Conservation (phyloP, 2,888 invertebrate species). For the Dasysyrphus tricinctus region DNA sequence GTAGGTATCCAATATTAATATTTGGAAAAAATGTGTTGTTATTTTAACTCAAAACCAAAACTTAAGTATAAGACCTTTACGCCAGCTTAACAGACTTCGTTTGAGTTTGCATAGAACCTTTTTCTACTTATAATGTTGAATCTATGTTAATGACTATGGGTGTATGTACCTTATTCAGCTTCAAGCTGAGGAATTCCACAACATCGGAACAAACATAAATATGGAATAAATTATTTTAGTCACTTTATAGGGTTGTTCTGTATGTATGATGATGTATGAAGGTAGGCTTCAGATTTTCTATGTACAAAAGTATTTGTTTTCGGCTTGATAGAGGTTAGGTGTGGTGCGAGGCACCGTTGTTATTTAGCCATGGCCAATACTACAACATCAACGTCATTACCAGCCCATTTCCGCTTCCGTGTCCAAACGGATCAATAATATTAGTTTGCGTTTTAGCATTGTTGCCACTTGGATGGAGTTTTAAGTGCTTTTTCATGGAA, state of each 20-base stretch:
- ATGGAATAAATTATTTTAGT: conserved; percentile 38
- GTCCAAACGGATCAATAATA: conserved; percentile 39
- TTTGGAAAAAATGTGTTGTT: too few species aligned
- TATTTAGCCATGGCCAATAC: conserved; percentile 11
- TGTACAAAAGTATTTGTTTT: conserved; percentile 21
- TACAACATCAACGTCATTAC: neutral
- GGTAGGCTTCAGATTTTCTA: neutral
- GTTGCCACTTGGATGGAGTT: conserved; percentile 31
- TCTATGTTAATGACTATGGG: neutral
- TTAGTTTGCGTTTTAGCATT: conserved; percentile 42
- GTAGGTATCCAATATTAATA: too few species aligned
- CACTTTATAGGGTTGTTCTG: neutral
- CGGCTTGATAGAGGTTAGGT: conserved; percentile 14
- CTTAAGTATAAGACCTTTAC: too few species aligned
- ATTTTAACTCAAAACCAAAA: too few species aligned
- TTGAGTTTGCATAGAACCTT: too few species aligned
- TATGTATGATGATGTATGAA: neutral
- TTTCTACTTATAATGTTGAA: neutral
- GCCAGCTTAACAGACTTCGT: too few species aligned
- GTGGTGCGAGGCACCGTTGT: neutral
- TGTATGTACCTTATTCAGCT: neutral
- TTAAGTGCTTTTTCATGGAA: conserved; percentile 37
- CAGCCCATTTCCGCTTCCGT: conserved; percentile 19
- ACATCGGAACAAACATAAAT: conserved; percentile 32
- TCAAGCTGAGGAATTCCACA: neutral